phyloP scores from a whole-genome alignment of 2,888 invertebrate species.

The Cephus sareptanus region DNA sequence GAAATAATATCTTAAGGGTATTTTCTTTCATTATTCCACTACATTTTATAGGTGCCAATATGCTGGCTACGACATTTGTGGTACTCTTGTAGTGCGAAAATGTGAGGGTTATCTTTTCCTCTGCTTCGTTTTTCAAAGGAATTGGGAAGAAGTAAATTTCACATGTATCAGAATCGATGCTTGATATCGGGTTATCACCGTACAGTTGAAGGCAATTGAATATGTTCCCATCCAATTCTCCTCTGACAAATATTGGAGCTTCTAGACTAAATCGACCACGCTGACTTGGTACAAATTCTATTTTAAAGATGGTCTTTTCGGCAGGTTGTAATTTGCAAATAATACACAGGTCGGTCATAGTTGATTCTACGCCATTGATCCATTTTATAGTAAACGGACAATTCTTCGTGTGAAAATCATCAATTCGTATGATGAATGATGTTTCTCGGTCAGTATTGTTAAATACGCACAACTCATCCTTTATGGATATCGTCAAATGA shows the following conservation, averaged over 20 bases:
- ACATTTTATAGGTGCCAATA: conserved; percentile 24
- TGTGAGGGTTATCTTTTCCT: conserved; percentile 39
- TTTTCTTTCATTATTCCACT: conserved; percentile 30
- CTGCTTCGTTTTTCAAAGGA: conserved; percentile 40
- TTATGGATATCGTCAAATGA: not conserved
- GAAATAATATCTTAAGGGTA: conserved; percentile 33
- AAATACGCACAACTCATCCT: conserved; percentile 21
- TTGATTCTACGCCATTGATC: conserved; percentile 34
- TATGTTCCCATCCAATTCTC: conserved; percentile 44
- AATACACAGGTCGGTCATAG: conserved; percentile 29
- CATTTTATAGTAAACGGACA: conserved; percentile 50
- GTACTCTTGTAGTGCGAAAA: conserved; percentile 29
- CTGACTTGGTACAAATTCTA: conserved; percentile 47
- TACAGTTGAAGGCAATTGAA: conserved; percentile 58
- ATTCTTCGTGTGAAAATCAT: conserved; percentile 34
- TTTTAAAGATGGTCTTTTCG: conserved; percentile 41
- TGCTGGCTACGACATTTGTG: conserved; percentile 27
- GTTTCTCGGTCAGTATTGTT: conserved; percentile 35
- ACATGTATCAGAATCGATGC: conserved; percentile 43
- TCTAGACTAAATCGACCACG: conserved; percentile 44
- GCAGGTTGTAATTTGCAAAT: conserved; percentile 41
- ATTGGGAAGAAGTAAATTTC: conserved; percentile 58
- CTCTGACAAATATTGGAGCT: conserved; percentile 57
- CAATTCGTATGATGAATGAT: conserved; percentile 49
- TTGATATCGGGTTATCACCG: conserved; percentile 46